Evolutionary conservation across 2,113 vertebrate species (phyloP).

Genomic region (Pelobates fuscus): DNA sequence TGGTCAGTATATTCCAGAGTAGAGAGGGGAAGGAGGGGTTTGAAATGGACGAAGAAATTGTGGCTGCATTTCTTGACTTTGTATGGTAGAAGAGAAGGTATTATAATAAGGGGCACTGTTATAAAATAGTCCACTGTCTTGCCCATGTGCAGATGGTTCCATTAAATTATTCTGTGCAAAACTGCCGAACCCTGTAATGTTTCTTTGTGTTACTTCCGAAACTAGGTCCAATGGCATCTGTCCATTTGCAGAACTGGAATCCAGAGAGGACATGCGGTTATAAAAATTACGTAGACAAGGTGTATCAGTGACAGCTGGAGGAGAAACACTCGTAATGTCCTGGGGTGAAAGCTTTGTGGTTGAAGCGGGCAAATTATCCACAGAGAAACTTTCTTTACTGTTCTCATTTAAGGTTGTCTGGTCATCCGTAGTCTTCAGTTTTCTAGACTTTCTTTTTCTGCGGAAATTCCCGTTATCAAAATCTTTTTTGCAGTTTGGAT

Average conservation of each 20-base stretch:
- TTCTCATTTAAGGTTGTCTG: constrained; percentile 61
- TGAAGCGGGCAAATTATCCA: constrained; percentile 75
- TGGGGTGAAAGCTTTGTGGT: constrained; percentile 70
- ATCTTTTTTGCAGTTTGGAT: constrained; percentile 98
- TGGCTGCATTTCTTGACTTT: constrained; percentile 80
- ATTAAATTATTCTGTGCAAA: constrained; percentile 50
- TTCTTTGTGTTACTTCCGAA: constrained; percentile 71
- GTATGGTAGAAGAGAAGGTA: constrained; percentile 78
- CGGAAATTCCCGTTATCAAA: constrained; percentile 98
- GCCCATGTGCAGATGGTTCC: constrained; percentile 58
- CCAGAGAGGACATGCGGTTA: constrained; percentile 81
- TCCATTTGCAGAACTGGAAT: constrained; percentile 55
- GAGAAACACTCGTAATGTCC: constrained; percentile 75
- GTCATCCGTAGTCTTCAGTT: constrained; percentile 71
- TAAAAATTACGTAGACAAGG: constrained; percentile 89
- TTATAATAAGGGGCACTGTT: constrained; percentile 80
- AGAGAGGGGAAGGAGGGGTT: constrained; percentile 90
- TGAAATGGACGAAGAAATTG: constrained; percentile 86
- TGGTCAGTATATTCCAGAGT: constrained; percentile 82
- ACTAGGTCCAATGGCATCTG: constrained; percentile 71
- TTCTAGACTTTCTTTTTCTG: constrained; percentile 81
- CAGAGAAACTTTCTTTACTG: constrained; percentile 71
- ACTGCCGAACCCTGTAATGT: constrained; percentile 68
- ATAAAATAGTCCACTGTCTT: constrained; percentile 71
- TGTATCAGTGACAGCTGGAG: constrained; percentile 66